phyloP scores from a whole-genome alignment of 1,140 invertebrate species.

The Scylla paramamosain region DNA sequence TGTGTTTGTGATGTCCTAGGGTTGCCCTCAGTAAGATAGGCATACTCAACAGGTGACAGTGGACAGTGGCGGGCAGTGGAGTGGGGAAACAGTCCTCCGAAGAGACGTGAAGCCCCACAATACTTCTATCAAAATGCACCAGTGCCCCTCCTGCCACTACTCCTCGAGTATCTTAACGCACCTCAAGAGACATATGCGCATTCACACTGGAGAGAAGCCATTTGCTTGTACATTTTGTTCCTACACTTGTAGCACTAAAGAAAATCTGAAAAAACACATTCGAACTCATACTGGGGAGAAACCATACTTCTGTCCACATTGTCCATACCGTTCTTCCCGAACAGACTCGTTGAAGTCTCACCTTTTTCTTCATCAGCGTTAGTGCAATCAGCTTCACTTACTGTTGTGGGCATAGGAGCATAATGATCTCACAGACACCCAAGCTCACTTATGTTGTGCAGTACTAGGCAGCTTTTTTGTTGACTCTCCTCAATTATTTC shows the following conservation, averaged over 20 bases:
- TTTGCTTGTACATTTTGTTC: constrained; percentile 61
- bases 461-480: no score
- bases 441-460: no score
- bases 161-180: constrained; percentile 51
- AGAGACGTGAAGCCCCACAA: constrained; percentile 57
- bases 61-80: constrained; percentile 64
- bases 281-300: constrained; percentile 70
- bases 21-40: constrained; percentile 61
- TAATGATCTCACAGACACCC: no score
- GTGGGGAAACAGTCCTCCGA: constrained; percentile 26
- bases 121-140: constrained; percentile 57
- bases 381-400: neutral
- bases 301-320: constrained; percentile 64
- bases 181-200: constrained; percentile 63
- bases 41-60: constrained; percentile 68
- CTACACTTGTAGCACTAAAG: constrained; percentile 61
- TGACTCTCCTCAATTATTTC: no score
- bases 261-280: constrained; percentile 66
- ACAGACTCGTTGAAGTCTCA: constrained; percentile 58
- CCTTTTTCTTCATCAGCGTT: constrained; percentile 52
- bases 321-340: constrained; percentile 62
- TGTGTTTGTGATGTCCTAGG: neutral
- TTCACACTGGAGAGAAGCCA: constrained; percentile 71
- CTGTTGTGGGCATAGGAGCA: neutral
- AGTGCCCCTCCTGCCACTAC: constrained; percentile 67